A percentile compares a stretch with the other conserved stretches of the same genome.
Conservation (phyloP, 2,113 vertebrate genomes). For the Leuciscus idus region DNA sequence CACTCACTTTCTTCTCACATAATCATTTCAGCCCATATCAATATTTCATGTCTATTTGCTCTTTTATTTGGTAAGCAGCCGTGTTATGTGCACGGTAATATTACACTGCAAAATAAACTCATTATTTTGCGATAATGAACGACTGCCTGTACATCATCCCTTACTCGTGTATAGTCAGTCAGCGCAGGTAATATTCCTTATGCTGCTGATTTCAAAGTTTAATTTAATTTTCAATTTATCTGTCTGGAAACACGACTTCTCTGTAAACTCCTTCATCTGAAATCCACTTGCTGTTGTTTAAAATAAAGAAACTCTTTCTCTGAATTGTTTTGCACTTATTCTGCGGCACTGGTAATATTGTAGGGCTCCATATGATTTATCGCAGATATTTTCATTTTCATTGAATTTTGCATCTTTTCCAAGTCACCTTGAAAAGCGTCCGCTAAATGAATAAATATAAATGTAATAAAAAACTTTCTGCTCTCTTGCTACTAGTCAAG, state of each 20-base stretch:
- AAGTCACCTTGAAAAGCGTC: constrained; percentile 1
- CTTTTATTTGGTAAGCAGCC: neutral
- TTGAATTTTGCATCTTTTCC: neutral
- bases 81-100: neutral
- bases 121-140: constrained; percentile 8
- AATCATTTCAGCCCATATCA: neutral
- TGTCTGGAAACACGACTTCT: neutral
- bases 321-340: neutral
- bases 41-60: constrained; percentile 12
- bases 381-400: neutral
- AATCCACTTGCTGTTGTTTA: neutral
- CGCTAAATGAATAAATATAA: neutral
- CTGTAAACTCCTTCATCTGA: neutral
- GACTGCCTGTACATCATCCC: neutral
- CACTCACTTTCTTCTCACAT: neutral
- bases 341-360: neutral
- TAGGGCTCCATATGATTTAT: constrained; percentile 10
- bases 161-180: neutral
- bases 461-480: neutral
- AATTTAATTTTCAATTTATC: neutral
- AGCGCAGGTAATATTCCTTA: neutral
- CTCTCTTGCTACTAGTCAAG: neutral
- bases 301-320: neutral
- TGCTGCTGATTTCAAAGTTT: neutral
- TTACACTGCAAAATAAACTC: neutral